Evolutionary conservation across 2,113 vertebrate genomes (phyloP).

Genomic region (Platysternon megacephalum): DNA sequence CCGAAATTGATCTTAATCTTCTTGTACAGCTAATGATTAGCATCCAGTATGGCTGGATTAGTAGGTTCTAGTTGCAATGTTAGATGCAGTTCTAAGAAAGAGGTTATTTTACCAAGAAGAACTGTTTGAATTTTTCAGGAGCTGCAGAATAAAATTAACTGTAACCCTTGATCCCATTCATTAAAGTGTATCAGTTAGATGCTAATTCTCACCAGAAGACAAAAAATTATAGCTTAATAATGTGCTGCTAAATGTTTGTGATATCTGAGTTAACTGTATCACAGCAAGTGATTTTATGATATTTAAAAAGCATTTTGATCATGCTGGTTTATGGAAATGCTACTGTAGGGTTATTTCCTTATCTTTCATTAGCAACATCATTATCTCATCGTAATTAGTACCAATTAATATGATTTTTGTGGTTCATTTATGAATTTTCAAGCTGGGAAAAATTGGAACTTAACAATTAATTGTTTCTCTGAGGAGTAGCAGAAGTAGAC

Average conservation of each 20-base stretch:
- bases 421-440: neutral
- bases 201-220: neutral
- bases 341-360: neutral
- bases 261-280: neutral
- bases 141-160: neutral
- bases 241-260: neutral
- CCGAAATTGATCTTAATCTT: neutral
- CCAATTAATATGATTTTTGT: neutral
- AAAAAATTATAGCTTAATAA: neutral
- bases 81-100: neutral
- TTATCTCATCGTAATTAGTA: neutral
- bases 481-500: neutral
- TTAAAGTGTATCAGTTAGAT: neutral
- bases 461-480: neutral
- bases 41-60: neutral
- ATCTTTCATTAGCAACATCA: neutral
- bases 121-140: neutral
- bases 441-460: neutral
- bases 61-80: neutral
- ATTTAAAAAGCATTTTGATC: neutral
- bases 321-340: conserved; percentile 3
- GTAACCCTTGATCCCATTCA: neutral
- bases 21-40: neutral
- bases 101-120: neutral
- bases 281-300: neutral